These are phyloP conservation scores for Paracyclopina nana DNA, from an alignment of 1,140 invertebrate genomes.

Conservation along the genomic window DNA sequence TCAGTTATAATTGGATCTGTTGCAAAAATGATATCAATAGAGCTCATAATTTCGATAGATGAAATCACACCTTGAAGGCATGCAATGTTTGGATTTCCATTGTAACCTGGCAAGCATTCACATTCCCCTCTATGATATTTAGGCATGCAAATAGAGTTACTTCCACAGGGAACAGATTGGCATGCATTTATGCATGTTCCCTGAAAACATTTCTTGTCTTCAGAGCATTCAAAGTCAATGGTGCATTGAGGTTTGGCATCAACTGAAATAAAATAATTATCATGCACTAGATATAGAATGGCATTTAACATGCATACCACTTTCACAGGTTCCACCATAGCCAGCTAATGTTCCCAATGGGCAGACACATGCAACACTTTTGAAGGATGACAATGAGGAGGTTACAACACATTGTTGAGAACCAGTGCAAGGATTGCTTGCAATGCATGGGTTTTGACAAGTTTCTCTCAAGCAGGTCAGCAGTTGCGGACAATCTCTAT, in stretches of 20 bases:
- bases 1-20: conserved; percentile 18
- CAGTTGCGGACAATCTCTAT: too few relatives aligned
- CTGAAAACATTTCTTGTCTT: not conserved
- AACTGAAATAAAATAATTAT: not conserved
- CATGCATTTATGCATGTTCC: conserved; percentile 9
- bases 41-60: conserved; percentile 20
- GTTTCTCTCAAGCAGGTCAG: conserved; percentile 30
- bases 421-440: too few relatives aligned
- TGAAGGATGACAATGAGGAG: not conserved
- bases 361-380: conserved; percentile 1
- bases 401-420: not conserved
- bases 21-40: conserved; percentile 36
- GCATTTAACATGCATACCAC: not conserved
- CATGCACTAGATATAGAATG: not conserved
- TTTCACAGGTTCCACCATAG: not conserved
- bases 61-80: not conserved
- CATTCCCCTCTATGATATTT: conserved; percentile 32
- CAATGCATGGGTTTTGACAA: too few relatives aligned
- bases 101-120: conserved; percentile 39
- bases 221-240: conserved; percentile 46
- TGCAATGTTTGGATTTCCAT: not conserved
- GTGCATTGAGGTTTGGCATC: conserved; percentile 37
- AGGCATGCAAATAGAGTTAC: conserved; percentile 22
- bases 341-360: not conserved
- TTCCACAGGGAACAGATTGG: conserved; percentile 20